These are phyloP conservation scores for Mellivora capensis DNA, from an alignment of 2,113 vertebrate species.

Conservation along the genomic window DNA sequence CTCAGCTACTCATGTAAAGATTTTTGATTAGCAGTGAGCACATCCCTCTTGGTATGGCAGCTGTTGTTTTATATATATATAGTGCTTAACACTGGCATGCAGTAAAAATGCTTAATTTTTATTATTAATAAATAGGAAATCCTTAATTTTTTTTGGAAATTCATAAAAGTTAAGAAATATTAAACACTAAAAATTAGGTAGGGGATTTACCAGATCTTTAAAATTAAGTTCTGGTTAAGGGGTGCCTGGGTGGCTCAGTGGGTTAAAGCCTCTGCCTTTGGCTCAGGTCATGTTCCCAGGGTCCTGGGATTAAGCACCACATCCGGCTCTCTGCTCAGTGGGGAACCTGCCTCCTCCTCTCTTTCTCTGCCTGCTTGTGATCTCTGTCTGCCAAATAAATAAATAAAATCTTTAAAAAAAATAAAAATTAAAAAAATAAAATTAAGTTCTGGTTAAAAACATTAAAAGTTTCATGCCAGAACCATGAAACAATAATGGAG, in stretches of 20 bases:
- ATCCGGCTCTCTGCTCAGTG: no score
- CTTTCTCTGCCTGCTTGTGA: no score
- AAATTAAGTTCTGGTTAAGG: background rate
- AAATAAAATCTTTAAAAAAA: no score
- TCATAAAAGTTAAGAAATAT: background rate
- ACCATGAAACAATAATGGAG: background rate
- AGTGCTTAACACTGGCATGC: background rate
- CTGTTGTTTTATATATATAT: background rate
- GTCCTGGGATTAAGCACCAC: no score
- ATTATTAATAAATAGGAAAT: background rate
- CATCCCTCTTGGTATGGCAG: background rate
- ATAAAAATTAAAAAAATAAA: background rate
- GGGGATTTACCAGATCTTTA: background rate
- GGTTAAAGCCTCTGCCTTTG: no score
- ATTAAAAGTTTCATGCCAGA: background rate
- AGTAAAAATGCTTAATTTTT: background rate
- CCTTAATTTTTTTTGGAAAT: background rate
- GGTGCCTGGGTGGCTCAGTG: no score
- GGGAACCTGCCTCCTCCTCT: no score
- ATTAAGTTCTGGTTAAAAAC: background rate
- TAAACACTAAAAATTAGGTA: background rate
- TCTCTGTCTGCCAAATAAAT: no score
- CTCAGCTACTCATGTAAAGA: background rate
- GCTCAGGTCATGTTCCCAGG: no score
- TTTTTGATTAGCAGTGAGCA: background rate